Percentiles rank a stretch among this genome's conserved stretches.
Conservation (phyloP, 2,113 vertebrate genomes). For the Bagarius yarrelli region DNA sequence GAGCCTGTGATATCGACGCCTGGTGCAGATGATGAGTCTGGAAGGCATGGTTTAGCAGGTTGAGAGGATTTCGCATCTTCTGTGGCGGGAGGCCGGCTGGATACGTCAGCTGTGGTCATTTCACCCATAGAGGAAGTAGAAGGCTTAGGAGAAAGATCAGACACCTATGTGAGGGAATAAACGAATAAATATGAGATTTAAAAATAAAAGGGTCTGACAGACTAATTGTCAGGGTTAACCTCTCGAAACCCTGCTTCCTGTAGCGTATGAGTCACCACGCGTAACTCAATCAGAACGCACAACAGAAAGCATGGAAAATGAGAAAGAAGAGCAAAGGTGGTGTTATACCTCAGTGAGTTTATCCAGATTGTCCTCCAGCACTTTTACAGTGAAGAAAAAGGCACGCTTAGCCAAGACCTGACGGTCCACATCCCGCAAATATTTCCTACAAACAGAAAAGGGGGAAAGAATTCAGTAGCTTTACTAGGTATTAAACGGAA, state of each 20-base stretch:
- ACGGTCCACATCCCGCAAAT: conserved; percentile 96
- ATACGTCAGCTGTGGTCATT: conserved; percentile 89
- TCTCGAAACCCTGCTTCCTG: conserved; percentile 7
- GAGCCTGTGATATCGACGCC: conserved; percentile 70
- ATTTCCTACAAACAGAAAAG: conserved; percentile 77
- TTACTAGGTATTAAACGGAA: not conserved
- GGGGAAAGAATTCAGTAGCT: conserved; percentile 1
- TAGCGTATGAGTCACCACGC: not conserved
- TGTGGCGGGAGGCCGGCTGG: conserved; percentile 75
- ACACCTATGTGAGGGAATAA: conserved; percentile 63
- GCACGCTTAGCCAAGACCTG: conserved; percentile 94
- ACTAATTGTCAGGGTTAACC: conserved; percentile 3
- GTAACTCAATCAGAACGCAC: conserved; percentile 15
- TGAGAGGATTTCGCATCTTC: conserved; percentile 82
- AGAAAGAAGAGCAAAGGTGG: not conserved
- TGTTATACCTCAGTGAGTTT: conserved; percentile 84
- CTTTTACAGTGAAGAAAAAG: conserved; percentile 93
- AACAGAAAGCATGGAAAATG: not conserved
- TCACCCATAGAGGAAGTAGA: conserved; percentile 71
- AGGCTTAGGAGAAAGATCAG: conserved; percentile 68
- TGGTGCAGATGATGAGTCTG: conserved; percentile 51
- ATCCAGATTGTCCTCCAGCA: conserved; percentile 92
- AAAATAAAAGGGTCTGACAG: not conserved
- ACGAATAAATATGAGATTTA: conserved; percentile 46
- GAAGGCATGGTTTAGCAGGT: conserved; percentile 73